Percentiles rank a stretch among this genome's conserved stretches.
phyloP scores from a whole-genome alignment of 2,113 vertebrate genomes.

The Aramus guarauna region DNA sequence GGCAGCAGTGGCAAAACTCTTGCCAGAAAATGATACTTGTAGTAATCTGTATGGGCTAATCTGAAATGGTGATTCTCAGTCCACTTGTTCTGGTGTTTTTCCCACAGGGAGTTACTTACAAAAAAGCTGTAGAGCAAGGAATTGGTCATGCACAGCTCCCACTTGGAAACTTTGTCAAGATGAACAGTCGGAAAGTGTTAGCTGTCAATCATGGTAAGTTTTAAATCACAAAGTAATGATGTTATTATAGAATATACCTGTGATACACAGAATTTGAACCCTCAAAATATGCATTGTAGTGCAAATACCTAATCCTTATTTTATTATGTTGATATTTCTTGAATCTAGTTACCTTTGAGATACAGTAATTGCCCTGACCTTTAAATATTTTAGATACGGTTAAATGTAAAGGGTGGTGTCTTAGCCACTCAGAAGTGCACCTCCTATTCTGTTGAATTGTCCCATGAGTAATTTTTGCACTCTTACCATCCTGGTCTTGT shows the following conservation, averaged over 20 bases:
- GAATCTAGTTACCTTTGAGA: background rate
- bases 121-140: conserved; percentile 83
- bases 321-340: background rate
- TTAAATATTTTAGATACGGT: background rate
- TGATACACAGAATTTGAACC: background rate
- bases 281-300: background rate
- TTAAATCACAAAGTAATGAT: background rate
- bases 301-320: background rate
- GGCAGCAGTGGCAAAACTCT: background rate
- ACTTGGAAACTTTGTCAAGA: conserved; percentile 90
- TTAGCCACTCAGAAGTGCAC: background rate
- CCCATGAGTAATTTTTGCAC: background rate
- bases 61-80: background rate
- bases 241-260: background rate
- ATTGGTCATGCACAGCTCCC: conserved; percentile 93
- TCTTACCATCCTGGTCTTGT: background rate
- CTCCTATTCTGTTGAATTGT: background rate
- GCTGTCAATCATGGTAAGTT: conserved; percentile 94
- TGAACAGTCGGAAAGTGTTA: conserved; percentile 96
- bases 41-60: background rate
- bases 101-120: conserved; percentile 87
- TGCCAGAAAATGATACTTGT: background rate
- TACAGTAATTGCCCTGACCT: background rate
- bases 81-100: conserved; percentile 11
- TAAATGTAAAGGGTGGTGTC: background rate